Base-by-base conservation (phyloP, 2,113 vertebrate genomes). In the Orthonyx spaldingii region DNA sequence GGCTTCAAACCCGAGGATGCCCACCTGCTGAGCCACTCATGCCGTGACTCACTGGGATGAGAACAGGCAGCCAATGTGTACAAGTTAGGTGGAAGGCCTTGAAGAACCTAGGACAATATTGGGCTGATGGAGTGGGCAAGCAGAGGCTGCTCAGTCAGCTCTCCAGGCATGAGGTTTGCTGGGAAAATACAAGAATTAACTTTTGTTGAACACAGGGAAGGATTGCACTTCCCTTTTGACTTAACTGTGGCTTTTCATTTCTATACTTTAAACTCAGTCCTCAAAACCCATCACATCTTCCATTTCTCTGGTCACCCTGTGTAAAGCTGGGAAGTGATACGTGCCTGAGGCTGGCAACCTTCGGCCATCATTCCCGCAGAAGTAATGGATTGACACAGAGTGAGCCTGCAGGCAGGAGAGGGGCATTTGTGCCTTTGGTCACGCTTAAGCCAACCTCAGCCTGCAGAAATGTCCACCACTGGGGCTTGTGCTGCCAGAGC, bases 21-120 rank as follows among this genome's bases (percentile, higher is more conserved):
- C 46, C 3, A 0, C 32, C n/a, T 32, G 46, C 52, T 42, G 28
- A 74, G 59, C 61, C 16, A 23, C 19, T 64, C 14, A 8, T 16
- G 21, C 24, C 1, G 0, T 2, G 14, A 14, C 42, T 65, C 2
- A 3, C 2, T 0, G 0, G 61, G 44, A 42, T 33, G 13, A 78
- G 41, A 61, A 50, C 19, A 42, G 28, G 32, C 50, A 83, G 41
- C 3, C 3, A 0, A 6, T 3, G 11, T 3, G 20, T 13, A 13
- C 0, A 2, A 1, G 55, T 49, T 49, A 65, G 16, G 21, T 39
- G 35, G 46, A 39, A 72, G 30, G 33, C 23, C 26, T 69, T 47
- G 75, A 71, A 90, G 64, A 66, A 30, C 21, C 39, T 27, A 77
- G 59, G 42, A 39, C 11, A 24, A 10, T 24, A 68, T 1, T 19